Conservation (phyloP, 2,888 invertebrate species). For the Anoplius nigerrimus region DNA sequence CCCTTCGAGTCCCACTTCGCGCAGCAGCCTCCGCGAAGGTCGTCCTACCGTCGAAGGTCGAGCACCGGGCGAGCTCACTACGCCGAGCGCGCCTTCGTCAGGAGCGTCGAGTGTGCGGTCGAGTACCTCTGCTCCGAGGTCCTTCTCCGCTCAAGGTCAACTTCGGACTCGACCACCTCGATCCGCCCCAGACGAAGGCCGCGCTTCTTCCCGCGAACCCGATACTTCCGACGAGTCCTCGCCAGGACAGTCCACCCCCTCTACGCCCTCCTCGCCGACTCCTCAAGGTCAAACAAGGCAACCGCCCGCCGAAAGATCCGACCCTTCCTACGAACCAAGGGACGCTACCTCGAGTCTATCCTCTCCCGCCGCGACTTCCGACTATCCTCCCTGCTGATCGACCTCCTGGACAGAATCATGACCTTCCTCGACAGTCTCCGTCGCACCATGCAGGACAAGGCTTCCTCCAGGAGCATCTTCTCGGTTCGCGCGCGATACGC, state of each 20-base stretch:
- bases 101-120: neutral
- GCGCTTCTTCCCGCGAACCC: conserved; percentile 31
- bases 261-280: too few species aligned
- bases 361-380: conserved; percentile 11
- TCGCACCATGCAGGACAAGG: neutral
- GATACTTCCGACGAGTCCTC: conserved; percentile 38
- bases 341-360: conserved; percentile 42
- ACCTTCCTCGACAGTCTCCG: neutral
- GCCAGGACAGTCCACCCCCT: conserved; percentile 15
- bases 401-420: conserved; percentile 1
- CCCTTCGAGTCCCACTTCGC: neutral
- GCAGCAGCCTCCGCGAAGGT: neutral
- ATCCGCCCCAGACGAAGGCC: conserved; percentile 7
- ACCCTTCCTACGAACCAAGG: conserved; percentile 33
- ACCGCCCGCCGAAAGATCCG: conserved; percentile 21
- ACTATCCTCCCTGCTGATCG: neutral
- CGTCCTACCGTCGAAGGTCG: neutral
- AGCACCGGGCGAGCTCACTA: conserved; percentile 6
- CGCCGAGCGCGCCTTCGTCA: conserved; percentile 9
- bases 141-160: neutral
- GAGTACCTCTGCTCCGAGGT: neutral
- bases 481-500: conserved; percentile 45
- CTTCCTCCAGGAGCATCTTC: conserved; percentile 22
- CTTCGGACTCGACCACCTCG: too few species aligned
- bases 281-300: neutral